Base-by-base conservation (phyloP, 2,113 vertebrate genomes). In the Tragelaphus buxtoni region DNA sequence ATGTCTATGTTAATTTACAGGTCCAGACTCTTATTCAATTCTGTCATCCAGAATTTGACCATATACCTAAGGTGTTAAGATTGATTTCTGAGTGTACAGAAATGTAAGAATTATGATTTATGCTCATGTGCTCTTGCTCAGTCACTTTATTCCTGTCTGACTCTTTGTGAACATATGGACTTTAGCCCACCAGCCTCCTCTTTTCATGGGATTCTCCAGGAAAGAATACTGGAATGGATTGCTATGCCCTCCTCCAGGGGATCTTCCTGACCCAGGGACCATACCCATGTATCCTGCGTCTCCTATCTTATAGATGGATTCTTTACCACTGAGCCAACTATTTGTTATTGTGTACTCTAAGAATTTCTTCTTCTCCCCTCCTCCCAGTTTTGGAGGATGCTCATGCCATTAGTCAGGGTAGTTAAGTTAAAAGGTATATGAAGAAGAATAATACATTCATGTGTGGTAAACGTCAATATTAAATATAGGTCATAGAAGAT, bases 41-140 rank as follows among this genome's bases (percentile, higher is more conserved):
- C 28, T 96, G 63, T 74, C n/a, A 93, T 65, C 53, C 86, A 92
- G 35, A 92, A 93, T 96, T 79, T 93, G 74, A 56, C 17, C 42
- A 80, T 65, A 89, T 45, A 69, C 77, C 72, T 53, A 95, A 94
- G 74, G 88, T 82, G 35, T 72, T 82, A 90, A 16, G 30, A 39
- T 22, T 82, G 58, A 63, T 85, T 45, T 97, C 63, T 60, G 63
- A 84, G 32, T 83, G 18, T 20, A 97, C 55, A 86, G 85, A 94
- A n/a, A 92, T 77, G 81, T 60, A 17, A 96, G 51, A 76, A 51
- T 55, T 82, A 4, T 24, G 55, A 58, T 80, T 17, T 42, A 42
- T 74, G 22, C 11, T 26, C 35, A 42, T 42, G 35, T 42, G 22
- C 22, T 42, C 35, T 42, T 74, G 22, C 10, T 42, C 20, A 42